Conservation (phyloP, 2,888 invertebrate species). For the Epistrophe eligans region DNA sequence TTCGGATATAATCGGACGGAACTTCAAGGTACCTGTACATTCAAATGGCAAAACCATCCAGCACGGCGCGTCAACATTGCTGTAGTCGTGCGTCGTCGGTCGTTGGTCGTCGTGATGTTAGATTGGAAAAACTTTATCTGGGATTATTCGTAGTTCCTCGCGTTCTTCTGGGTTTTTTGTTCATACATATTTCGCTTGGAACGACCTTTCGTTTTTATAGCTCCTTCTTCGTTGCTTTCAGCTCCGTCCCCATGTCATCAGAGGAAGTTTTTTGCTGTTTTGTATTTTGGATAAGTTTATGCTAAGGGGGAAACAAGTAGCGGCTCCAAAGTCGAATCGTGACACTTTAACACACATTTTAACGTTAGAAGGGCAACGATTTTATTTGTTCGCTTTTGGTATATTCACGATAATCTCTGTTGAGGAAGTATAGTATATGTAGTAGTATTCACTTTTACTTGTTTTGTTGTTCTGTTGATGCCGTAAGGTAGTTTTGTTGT, state of each 20-base stretch:
- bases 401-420: slow-evolving; percentile 37
- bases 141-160: slow-evolving; percentile 17
- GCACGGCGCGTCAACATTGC: background rate
- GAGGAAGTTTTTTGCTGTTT: slow-evolving; percentile 16
- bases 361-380: slow-evolving; percentile 59
- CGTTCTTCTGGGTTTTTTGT: background rate
- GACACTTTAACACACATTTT: slow-evolving; percentile 63
- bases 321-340: slow-evolving; percentile 56
- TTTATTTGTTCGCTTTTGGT: slow-evolving; percentile 35
- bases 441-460: slow-evolving; percentile 59
- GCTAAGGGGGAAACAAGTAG: slow-evolving; percentile 25
- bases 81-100: too few relatives aligned
- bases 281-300: background rate
- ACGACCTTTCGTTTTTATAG: slow-evolving; percentile 50
- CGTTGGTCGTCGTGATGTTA: slow-evolving; percentile 11
- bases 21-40: slow-evolving; percentile 53
- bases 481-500: background rate
- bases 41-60: slow-evolving; percentile 20
- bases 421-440: slow-evolving; percentile 33
- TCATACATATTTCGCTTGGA: background rate
- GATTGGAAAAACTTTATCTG: slow-evolving; percentile 35
- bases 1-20: slow-evolving; percentile 48
- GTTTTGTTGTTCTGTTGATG: slow-evolving; percentile 13
- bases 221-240: background rate
- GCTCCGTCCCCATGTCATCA: background rate